Percentiles rank a stretch among this genome's conserved stretches.
These are phyloP conservation scores for Lamprotornis superbus DNA, from an alignment of 2,113 vertebrate genomes.

Conservation along the genomic window DNA sequence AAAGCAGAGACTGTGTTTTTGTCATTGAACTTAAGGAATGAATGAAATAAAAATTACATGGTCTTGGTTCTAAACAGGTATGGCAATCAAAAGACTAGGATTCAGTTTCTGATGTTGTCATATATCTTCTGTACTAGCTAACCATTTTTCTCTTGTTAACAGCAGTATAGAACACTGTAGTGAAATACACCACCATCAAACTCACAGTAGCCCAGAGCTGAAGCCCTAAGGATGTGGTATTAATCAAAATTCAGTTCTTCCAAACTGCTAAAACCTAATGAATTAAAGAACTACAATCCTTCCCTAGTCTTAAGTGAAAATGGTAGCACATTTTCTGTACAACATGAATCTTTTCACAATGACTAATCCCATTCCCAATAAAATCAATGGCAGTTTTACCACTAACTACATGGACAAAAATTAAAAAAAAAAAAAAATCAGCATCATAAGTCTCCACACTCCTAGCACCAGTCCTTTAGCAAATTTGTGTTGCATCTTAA, in stretches of 20 bases:
- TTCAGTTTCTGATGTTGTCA: background rate
- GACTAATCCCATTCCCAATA: background rate
- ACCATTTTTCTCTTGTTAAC: background rate
- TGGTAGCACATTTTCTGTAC: background rate
- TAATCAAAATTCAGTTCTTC: constrained; percentile 9
- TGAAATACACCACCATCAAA: background rate
- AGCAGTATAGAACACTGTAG: background rate
- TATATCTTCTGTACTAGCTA: background rate
- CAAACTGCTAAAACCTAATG: background rate
- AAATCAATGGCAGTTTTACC: background rate
- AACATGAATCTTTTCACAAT: background rate
- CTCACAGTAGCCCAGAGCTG: background rate
- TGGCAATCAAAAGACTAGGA: background rate
- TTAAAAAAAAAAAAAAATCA: background rate
- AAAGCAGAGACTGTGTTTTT: background rate
- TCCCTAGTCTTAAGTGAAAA: background rate
- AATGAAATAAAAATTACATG: background rate
- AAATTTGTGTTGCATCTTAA: background rate
- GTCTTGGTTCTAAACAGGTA: background rate
- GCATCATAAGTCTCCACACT: background rate
- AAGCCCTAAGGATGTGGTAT: background rate
- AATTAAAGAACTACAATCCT: background rate
- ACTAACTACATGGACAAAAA: background rate
- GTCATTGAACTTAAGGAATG: background rate
- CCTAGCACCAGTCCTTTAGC: background rate